Base-by-base conservation (phyloP, 1,140 invertebrate genomes). In the Laupala kohalensis region DNA sequence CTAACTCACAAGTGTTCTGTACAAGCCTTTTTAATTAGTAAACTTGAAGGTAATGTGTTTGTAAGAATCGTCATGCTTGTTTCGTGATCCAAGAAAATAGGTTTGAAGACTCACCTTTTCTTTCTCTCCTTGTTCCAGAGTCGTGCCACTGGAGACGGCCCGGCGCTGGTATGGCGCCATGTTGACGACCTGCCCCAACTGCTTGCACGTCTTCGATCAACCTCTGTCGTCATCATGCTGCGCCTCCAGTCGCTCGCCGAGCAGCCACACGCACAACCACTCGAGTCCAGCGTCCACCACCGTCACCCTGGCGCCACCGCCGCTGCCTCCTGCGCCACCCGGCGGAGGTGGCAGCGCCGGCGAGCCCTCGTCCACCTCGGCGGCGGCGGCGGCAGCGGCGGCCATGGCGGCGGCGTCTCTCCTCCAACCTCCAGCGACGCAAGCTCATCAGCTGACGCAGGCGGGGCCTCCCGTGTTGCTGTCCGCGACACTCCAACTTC, bases 141-240 rank as follows among this genome's bases (percentile, higher is more conserved):
- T 53, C 37, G 19, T 19, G 9, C 37, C 37, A 19, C 37, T 53
- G 37, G 37, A 53, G 37, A 53, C 25, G 63, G 25, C 53, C 13
- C 27, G 25, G 25, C 30, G 13, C 69, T 63, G 65, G 71, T 28
- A 72, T 72, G 71, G 71, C 65, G 71, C 67, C 65, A 72, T 53
- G 64, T 67, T 72, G 65, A 66, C 65, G 25, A 72, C 66, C 9
- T 89, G 87, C 77, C 87, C 87, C 66, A 88, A 87, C 77, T 88
- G 87, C 81, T 85, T 84, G 75, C 86, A 87, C 77, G 80, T 82
- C 25, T 86, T 86, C 77, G 79, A 80, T 62, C 76, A 77, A 25
- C 71, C 77, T 9, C 53, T 12, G 0, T 27, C 6, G 26, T 15
- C 67, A 6, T 3, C 25, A n/a, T 63, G 13, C n/a, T 27, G 68